Conservation (phyloP, 2,113 vertebrate species). For the Chionis minor region DNA sequence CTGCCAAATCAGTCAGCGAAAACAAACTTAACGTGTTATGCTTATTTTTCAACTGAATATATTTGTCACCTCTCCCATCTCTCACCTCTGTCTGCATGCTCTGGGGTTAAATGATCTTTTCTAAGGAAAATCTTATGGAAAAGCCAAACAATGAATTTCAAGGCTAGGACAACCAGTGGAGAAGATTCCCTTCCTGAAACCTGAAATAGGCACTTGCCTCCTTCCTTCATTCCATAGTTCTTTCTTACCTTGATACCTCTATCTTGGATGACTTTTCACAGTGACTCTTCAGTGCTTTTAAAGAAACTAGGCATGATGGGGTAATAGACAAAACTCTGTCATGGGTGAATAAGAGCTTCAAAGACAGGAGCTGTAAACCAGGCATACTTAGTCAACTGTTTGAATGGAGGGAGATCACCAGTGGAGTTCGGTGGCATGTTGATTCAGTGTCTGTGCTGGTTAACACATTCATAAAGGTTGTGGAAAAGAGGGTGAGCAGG, state of each 20-base stretch:
- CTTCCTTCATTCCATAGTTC: not conserved
- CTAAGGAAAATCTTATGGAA: not conserved
- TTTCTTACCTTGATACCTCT: not conserved
- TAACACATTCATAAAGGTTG: not conserved
- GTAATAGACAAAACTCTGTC: not conserved
- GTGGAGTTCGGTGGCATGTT: not conserved
- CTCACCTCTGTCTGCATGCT: not conserved
- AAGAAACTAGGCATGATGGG: not conserved
- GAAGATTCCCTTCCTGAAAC: not conserved
- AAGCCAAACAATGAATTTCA: not conserved
- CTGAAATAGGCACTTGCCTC: not conserved
- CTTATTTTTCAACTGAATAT: not conserved
- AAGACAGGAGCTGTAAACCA: not conserved
- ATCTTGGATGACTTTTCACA: not conserved
- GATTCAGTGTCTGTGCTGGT: not conserved
- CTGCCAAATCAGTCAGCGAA: not conserved
- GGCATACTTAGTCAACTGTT: too few relatives aligned
- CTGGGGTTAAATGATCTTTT: not conserved
- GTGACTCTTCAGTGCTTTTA: not conserved
- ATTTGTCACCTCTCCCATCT: not conserved
- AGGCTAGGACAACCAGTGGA: not conserved
- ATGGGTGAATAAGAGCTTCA: not conserved
- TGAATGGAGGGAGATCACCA: not conserved
- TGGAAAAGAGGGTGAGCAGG: not conserved
- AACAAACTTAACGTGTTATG: not conserved